A percentile compares a stretch with the other conserved stretches of the same genome.
These are phyloP conservation scores for Nasalis larvatus DNA, from an alignment of 2,113 vertebrate genomes.

Conservation along the genomic window DNA sequence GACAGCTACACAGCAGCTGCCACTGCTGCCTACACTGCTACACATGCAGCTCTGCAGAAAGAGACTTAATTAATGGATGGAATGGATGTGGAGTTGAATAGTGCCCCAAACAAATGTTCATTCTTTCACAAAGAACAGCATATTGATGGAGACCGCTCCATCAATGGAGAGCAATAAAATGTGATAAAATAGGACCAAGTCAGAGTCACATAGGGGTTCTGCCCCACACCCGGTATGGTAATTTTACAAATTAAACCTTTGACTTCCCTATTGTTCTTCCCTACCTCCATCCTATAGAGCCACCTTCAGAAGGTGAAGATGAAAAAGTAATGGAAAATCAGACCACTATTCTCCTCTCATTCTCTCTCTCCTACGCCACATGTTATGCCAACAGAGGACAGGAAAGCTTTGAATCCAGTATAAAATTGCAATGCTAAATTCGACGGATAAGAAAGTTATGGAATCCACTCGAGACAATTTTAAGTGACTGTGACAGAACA, in stretches of 20 bases:
- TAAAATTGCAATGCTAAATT: background rate
- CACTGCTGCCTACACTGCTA: background rate
- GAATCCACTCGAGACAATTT: background rate
- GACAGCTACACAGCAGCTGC: background rate
- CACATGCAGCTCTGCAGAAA: background rate
- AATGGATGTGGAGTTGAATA: background rate
- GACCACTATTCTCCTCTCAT: background rate
- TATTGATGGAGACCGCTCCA: background rate
- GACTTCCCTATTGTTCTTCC: background rate
- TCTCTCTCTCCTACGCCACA: background rate
- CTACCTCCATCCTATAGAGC: accelerated
- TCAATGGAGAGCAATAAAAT: background rate
- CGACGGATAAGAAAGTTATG: background rate
- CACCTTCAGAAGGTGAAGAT: background rate
- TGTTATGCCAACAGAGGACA: background rate
- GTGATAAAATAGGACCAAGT: background rate
- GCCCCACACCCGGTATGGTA: accelerated
- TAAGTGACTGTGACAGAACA: background rate
- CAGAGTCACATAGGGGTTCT: background rate
- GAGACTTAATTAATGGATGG: background rate
- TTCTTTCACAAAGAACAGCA: background rate
- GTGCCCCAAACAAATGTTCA: background rate
- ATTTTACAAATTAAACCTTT: background rate
- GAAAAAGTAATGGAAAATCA: background rate
- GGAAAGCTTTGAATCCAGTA: background rate